These are phyloP conservation scores for Tenthredo amoena DNA, from an alignment of 2,888 invertebrate species.

Conservation along the genomic window DNA sequence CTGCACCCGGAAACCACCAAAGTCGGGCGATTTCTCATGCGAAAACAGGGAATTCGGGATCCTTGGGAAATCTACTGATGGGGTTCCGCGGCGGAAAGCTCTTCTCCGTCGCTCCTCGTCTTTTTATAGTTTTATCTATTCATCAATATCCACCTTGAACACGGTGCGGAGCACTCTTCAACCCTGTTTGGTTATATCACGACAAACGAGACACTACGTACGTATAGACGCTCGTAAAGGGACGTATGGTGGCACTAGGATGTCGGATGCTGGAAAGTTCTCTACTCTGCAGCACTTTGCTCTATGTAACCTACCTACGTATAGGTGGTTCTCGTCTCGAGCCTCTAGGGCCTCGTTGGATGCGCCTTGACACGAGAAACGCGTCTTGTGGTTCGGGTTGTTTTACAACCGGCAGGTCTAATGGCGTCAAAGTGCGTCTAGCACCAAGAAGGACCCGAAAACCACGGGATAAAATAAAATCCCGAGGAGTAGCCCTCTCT, in stretches of 20 bases:
- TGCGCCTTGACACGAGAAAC: slow-evolving; percentile 40
- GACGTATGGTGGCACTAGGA: slow-evolving; percentile 10
- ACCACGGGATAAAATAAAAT: neutral
- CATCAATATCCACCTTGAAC: neutral
- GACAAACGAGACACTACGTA: slow-evolving; percentile 1
- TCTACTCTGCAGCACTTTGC: slow-evolving; percentile 26
- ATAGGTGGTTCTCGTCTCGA: neutral
- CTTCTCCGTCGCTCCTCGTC: neutral
- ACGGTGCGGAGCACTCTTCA: neutral
- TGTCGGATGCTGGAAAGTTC: slow-evolving; percentile 34
- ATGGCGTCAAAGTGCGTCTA: slow-evolving; percentile 46
- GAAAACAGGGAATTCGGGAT: neutral
- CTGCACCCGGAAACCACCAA: neutral
- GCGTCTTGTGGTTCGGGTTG: slow-evolving; percentile 35
- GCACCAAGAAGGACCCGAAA: neutral
- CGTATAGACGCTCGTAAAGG: slow-evolving; percentile 35
- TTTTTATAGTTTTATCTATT: neutral
- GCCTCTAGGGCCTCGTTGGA: slow-evolving; percentile 44
- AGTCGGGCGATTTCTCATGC: neutral
- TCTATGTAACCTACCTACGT: neutral
- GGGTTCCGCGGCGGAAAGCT: neutral
- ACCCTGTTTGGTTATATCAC: neutral
- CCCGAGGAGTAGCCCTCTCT: neutral
- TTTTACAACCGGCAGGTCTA: slow-evolving; percentile 21
- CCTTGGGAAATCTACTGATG: neutral